Conservation (phyloP, 2,797 vertebrate genomes). For the Sparidentex hasta region DNA sequence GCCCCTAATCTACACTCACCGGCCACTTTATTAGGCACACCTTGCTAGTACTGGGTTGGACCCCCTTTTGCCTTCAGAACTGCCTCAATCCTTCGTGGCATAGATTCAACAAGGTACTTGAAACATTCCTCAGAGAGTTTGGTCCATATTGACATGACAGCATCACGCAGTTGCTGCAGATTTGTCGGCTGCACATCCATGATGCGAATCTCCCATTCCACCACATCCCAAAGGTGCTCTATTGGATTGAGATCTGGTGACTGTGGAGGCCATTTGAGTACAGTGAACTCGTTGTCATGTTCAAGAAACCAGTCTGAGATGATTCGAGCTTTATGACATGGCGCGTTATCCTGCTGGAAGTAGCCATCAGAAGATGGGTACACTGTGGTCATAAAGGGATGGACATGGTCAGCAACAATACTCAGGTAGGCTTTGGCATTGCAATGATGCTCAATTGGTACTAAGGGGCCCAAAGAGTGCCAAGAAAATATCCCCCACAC, state of each 20-base stretch:
- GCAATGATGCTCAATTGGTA: too few relatives aligned
- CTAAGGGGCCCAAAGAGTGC: too few relatives aligned
- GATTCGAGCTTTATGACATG: constrained; percentile 24
- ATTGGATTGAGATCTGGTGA: not conserved
- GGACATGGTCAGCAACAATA: too few relatives aligned
- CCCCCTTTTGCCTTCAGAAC: not conserved
- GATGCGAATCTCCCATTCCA: constrained; percentile 51
- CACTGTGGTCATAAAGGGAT: constrained; percentile 45
- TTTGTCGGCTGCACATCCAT: constrained; percentile 75
- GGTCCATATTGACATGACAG: not conserved
- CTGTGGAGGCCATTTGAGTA: not conserved
- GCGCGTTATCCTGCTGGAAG: constrained; percentile 57
- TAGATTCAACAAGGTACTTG: not conserved
- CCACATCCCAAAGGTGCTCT: constrained; percentile 7
- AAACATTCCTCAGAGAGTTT: not conserved
- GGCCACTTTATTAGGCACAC: too few relatives aligned
- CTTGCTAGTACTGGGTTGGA: not conserved
- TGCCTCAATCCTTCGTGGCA: not conserved
- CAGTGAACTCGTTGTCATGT: not conserved
- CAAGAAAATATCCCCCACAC: too few relatives aligned
- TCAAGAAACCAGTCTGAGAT: not conserved
- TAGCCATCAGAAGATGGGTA: constrained; percentile 59
- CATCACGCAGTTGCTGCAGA: constrained; percentile 45
- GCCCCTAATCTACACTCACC: too few relatives aligned
- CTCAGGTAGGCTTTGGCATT: too few relatives aligned